Conservation (phyloP, 2,797 vertebrate genomes). For the Arctocebus calabarensis region DNA sequence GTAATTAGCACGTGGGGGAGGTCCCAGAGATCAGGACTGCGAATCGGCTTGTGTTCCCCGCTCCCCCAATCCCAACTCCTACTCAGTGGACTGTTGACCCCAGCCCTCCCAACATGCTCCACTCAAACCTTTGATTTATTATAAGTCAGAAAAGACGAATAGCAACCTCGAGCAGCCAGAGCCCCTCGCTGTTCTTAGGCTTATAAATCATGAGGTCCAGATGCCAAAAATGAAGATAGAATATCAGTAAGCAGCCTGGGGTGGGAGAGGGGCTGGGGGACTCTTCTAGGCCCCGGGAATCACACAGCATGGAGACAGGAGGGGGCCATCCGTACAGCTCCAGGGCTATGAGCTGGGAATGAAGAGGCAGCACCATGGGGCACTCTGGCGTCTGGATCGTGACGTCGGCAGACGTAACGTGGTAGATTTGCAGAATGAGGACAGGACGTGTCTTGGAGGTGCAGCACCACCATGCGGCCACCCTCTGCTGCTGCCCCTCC, state of each 20-base stretch:
- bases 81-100: not conserved
- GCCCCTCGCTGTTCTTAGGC: not conserved
- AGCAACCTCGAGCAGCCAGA: not conserved
- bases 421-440: not conserved
- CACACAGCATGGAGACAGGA: not conserved
- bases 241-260: not conserved
- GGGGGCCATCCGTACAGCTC: not conserved
- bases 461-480: not conserved
- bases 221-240: not conserved
- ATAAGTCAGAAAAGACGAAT: not conserved
- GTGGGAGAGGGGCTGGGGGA: fast-evolving
- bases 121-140: constrained; percentile 21
- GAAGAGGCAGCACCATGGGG: not conserved
- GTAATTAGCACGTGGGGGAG: not conserved
- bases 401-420: not conserved
- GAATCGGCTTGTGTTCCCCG: not conserved
- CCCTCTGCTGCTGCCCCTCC: not conserved
- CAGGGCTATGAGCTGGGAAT: constrained; percentile 2
- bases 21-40: not conserved
- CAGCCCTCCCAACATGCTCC: not conserved
- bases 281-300: constrained; percentile 14
- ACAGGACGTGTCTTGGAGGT: not conserved
- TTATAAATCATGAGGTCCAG: constrained; percentile 14
- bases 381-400: not conserved
- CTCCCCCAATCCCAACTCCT: not conserved